These are phyloP conservation scores for Octodonta nipae DNA, from an alignment of 2,888 invertebrate species.

Conservation along the genomic window DNA sequence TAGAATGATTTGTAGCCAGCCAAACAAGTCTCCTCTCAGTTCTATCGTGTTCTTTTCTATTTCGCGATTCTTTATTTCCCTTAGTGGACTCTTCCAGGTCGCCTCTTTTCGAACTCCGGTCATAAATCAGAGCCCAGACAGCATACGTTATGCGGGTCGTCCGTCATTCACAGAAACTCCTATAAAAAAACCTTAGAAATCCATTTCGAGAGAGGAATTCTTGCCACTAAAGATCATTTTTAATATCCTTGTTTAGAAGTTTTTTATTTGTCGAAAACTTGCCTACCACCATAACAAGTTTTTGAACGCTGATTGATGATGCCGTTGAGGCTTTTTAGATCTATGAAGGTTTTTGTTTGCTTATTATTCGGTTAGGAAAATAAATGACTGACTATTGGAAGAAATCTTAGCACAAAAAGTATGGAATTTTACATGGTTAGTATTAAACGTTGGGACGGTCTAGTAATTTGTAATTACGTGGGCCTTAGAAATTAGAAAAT, in stretches of 20 bases:
- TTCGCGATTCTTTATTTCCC: conserved; percentile 34
- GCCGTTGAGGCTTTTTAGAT: too few relatives aligned
- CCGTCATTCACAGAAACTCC: conserved; percentile 27
- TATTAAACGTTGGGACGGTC: too few relatives aligned
- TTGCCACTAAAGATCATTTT: conserved; percentile 19
- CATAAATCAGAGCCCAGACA: conserved; percentile 33
- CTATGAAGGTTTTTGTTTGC: too few relatives aligned
- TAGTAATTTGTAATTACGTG: too few relatives aligned
- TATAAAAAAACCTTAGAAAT: conserved; percentile 17
- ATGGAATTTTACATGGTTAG: too few relatives aligned
- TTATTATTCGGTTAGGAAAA: too few relatives aligned
- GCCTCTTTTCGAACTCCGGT: conserved; percentile 22
- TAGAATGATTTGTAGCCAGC: conserved; percentile 33
- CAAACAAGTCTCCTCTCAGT: conserved; percentile 36
- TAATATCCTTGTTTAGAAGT: conserved; percentile 17
- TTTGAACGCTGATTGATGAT: conserved; percentile 6
- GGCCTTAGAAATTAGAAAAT: too few relatives aligned
- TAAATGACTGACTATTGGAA: too few relatives aligned
- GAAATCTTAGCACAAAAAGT: too few relatives aligned
- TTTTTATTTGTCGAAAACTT: conserved; percentile 10
- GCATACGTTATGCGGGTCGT: conserved; percentile 32
- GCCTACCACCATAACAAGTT: conserved; percentile 7
- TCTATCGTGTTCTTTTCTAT: conserved; percentile 37
- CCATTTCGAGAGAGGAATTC: conserved; percentile 16
- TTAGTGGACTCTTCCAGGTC: conserved; percentile 27